These are phyloP conservation scores for Sciurus carolinensis DNA, from an alignment of 2,797 vertebrate species.

Conservation along the genomic window DNA sequence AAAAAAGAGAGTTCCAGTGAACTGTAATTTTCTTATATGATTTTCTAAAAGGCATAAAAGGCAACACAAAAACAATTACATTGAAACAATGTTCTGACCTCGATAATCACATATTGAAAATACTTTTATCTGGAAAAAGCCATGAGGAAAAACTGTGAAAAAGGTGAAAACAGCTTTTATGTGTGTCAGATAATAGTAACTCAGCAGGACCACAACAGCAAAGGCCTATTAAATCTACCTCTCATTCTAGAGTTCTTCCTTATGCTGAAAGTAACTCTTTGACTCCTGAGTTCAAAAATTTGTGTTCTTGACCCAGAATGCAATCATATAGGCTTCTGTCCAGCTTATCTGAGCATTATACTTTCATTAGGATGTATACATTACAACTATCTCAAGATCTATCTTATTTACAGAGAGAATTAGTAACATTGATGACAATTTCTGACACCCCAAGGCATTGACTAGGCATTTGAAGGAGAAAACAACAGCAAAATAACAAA, in stretches of 20 bases:
- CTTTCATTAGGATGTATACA: background rate
- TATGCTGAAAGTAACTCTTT: constrained; percentile 57
- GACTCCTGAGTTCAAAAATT: constrained; percentile 62
- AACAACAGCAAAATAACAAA: background rate
- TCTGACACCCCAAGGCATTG: background rate
- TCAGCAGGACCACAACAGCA: constrained; percentile 57
- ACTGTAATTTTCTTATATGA: constrained; percentile 69
- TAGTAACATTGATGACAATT: background rate
- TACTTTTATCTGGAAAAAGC: constrained; percentile 72
- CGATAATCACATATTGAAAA: constrained; percentile 73
- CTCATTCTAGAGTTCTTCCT: background rate
- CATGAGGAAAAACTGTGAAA: constrained; percentile 73
- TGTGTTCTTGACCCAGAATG: constrained; percentile 39
- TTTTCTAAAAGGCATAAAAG: constrained; percentile 71
- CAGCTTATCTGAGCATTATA: background rate
- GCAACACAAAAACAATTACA: constrained; percentile 75
- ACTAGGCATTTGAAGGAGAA: constrained; percentile 44
- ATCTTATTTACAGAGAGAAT: constrained; percentile 58
- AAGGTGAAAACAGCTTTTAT: constrained; percentile 69
- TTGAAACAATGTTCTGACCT: constrained; percentile 79
- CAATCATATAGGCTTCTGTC: background rate
- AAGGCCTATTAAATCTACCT: constrained; percentile 55
- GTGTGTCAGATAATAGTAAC: constrained; percentile 73
- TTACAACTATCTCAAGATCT: background rate
- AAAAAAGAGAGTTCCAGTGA: constrained; percentile 10